Evolutionary conservation across 2,888 invertebrate species (phyloP).

Genomic region (Drosophila kambysellisi): DNA sequence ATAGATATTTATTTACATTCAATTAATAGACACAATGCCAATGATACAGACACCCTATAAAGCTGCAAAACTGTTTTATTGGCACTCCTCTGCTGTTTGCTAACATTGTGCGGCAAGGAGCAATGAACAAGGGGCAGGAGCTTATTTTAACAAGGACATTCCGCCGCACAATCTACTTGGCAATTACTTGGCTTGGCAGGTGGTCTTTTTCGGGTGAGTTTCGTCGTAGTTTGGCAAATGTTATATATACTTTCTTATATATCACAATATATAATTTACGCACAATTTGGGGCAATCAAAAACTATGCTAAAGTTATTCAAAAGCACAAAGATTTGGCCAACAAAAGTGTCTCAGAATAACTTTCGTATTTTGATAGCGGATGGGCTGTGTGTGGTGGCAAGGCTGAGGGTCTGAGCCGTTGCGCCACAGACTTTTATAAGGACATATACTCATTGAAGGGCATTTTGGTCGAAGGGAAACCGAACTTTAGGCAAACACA

Average conservation of each 20-base stretch:
- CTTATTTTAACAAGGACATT: constrained; percentile 33
- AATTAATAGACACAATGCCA: constrained; percentile 41
- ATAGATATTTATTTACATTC: constrained; percentile 58
- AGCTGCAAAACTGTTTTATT: constrained; percentile 20
- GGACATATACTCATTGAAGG: constrained; percentile 46
- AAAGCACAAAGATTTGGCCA: constrained; percentile 36
- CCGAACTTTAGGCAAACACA: constrained; percentile 69
- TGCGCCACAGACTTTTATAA: constrained; percentile 30
- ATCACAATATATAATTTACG: constrained; percentile 63
- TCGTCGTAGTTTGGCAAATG: constrained; percentile 22
- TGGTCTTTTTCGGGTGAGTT: constrained; percentile 35
- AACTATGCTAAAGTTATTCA: constrained; percentile 63
- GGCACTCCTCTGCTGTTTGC: constrained; percentile 27
- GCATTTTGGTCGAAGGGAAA: constrained; percentile 34
- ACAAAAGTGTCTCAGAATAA: constrained; percentile 17
- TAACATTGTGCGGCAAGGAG: constrained; percentile 13
- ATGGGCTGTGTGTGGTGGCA: background rate
- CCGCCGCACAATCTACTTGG: constrained; percentile 3
- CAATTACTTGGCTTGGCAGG: constrained; percentile 35
- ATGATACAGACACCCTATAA: background rate
- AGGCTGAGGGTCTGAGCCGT: no score
- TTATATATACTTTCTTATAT: constrained; percentile 22
- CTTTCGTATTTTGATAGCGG: background rate
- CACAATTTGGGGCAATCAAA: constrained; percentile 74
- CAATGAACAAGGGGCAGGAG: background rate